Percentiles rank a stretch among this genome's conserved stretches.
These are phyloP conservation scores for Podiceps cristatus DNA, from an alignment of 2,113 vertebrate species.

Conservation along the genomic window DNA sequence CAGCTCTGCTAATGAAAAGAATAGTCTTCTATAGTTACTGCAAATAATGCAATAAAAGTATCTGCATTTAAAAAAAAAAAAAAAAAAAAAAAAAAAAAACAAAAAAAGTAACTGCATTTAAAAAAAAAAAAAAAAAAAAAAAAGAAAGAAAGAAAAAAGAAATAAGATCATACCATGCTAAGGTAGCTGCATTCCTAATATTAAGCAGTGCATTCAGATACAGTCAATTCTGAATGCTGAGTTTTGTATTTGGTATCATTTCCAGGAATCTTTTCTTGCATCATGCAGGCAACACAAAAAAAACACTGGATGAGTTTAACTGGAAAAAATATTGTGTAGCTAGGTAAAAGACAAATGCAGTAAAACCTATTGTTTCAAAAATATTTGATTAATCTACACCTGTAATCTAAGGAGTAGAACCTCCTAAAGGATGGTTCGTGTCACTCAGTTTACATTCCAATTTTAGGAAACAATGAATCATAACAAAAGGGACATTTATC, in stretches of 20 bases:
- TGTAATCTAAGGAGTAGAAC: background rate
- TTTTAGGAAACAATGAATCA: background rate
- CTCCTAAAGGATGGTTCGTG: background rate
- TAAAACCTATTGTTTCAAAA: background rate
- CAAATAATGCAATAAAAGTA: background rate
- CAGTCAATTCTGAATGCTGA: background rate
- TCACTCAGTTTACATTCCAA: background rate
- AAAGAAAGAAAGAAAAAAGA: too few species aligned
- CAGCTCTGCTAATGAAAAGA: background rate
- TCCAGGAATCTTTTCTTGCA: background rate
- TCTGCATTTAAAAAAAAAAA: background rate
- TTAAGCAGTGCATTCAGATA: background rate
- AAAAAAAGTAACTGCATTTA: background rate
- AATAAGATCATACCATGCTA: background rate
- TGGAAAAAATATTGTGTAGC: background rate
- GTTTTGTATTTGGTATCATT: background rate
- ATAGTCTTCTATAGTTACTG: background rate
- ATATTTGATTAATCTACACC: background rate
- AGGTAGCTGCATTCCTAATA: background rate
- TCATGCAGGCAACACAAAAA: background rate
- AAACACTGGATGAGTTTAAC: background rate
- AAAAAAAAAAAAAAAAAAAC: accelerated
- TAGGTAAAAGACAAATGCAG: background rate
- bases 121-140: too few species aligned
- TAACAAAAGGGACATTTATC: background rate